Evolutionary conservation across 2,113 vertebrate genomes (phyloP), one percentile per base, ranked within the genome.

Genomic region (Philantomba maxwellii): DNA sequence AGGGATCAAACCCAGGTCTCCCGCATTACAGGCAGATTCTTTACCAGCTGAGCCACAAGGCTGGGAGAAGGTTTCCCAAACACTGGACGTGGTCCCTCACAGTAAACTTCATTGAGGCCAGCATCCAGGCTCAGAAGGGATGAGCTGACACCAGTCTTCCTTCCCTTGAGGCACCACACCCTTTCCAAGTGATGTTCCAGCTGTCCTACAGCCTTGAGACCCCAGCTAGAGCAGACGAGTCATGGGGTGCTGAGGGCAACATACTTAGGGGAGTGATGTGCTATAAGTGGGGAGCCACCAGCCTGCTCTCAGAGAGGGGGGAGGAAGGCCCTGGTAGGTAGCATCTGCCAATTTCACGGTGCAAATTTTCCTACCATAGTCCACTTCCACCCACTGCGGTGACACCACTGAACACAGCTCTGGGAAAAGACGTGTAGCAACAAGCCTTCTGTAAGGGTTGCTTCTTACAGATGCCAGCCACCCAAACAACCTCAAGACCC

Each of bases 391-490:
- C 55, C n/a, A 1, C 58, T 19, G 0, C 7, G 0, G 1, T 7
- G 57, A 45, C 2, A 0, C 14, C 43, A 3, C 33, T 1, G 23
- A 66, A 5, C 25, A 7, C 5, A 9, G 17, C 11, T 16, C 1
- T 4, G 36, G 55, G 23, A 4, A 5, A 13, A 39, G 7, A 7
- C 0, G 0, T 1, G 11, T 1, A 5, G n/a, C 9, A 14, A 14
- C 7, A 5, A 0, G 4, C 16, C 6, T 6, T 4, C 0, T 2
- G 2, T 0, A 30, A 5, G 1, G 1, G 17, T 9, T 23, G 15
- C 21, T 4, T 15, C 30, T 10, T 23, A 39, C 15, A 17, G 39
- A 7, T 0, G 13, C n/a, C 12, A 10, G 19, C 7, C 11, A 9
- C 12, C 43, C n/a, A 5, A 8, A 28, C 8, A 2, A n/a, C 39